Evolutionary conservation across 2,888 invertebrate genomes (phyloP).

Genomic region (Brachyptera putata): DNA sequence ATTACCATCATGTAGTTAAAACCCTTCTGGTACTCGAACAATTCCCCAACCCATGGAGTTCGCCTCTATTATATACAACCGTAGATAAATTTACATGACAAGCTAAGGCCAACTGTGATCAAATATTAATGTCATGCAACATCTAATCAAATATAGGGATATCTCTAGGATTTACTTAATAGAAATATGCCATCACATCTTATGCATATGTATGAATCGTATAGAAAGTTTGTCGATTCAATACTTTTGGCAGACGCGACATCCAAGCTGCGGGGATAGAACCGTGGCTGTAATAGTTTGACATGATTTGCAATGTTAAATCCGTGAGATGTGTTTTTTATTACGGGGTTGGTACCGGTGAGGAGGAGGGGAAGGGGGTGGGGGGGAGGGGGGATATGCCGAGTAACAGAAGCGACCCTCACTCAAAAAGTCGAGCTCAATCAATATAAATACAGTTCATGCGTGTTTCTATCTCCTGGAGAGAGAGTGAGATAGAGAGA

Average conservation of each 20-base stretch:
- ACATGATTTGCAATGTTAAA: constrained; percentile 27
- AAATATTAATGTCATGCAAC: too few species aligned
- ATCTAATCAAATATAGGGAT: too few species aligned
- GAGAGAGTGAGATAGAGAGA: background rate
- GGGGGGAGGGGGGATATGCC: constrained; percentile 5
- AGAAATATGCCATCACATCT: too few species aligned
- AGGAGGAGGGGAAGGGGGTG: background rate
- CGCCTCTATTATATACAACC: too few species aligned
- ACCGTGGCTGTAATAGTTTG: constrained; percentile 17
- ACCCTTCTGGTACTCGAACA: too few species aligned
- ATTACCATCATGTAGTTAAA: too few species aligned
- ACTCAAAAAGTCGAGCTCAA: constrained; percentile 1
- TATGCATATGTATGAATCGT: too few species aligned
- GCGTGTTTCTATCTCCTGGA: background rate
- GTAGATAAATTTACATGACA: too few species aligned
- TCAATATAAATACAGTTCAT: background rate
- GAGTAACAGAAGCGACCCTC: constrained; percentile 16
- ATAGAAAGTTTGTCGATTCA: too few species aligned
- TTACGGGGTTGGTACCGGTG: background rate
- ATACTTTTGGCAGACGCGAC: background rate
- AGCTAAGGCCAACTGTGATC: too few species aligned
- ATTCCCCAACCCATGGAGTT: too few species aligned
- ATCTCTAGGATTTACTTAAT: too few species aligned
- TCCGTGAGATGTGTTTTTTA: constrained; percentile 4
- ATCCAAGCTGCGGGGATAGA: background rate